phyloP scores from a whole-genome alignment of 2,888 invertebrate species.

The Cosmorhoe ocellata region DNA sequence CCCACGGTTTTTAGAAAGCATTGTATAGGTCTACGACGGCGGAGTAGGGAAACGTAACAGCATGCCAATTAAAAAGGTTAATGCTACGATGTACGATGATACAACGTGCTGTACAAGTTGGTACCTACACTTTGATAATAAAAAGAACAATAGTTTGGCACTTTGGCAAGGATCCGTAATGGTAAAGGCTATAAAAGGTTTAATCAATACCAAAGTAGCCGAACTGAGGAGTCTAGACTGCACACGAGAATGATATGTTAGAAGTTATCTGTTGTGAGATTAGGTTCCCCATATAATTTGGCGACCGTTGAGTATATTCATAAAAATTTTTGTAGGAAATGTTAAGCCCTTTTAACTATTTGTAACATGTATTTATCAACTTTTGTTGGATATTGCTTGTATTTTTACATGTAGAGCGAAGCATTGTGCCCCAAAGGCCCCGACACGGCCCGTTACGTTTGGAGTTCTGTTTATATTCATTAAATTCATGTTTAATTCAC shows the following conservation, averaged over 20 bases:
- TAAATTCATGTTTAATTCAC: constrained; percentile 14
- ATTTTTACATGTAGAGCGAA: background rate
- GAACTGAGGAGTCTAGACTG: too few relatives aligned
- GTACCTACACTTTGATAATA: constrained; percentile 14
- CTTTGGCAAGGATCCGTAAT: too few relatives aligned
- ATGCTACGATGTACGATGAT: constrained; percentile 30
- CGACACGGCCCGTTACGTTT: constrained; percentile 18
- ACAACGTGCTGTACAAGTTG: constrained; percentile 26
- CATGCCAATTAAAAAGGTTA: constrained; percentile 38
- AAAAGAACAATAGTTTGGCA: background rate
- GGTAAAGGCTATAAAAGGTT: too few relatives aligned
- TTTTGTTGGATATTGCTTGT: background rate
- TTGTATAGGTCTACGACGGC: constrained; percentile 33
- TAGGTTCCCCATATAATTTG: too few relatives aligned
- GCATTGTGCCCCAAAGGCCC: constrained; percentile 12
- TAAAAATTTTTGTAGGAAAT: too few relatives aligned
- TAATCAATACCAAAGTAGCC: too few relatives aligned
- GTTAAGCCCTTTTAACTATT: too few relatives aligned
- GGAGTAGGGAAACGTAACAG: constrained; percentile 36
- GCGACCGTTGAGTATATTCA: too few relatives aligned
- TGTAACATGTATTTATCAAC: too few relatives aligned
- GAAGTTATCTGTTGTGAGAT: too few relatives aligned
- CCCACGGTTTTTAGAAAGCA: constrained; percentile 51
- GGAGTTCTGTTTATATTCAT: constrained; percentile 16
- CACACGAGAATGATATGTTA: too few relatives aligned